Conservation (phyloP, 2,888 invertebrate species). For the Hypolimnas misippus region DNA sequence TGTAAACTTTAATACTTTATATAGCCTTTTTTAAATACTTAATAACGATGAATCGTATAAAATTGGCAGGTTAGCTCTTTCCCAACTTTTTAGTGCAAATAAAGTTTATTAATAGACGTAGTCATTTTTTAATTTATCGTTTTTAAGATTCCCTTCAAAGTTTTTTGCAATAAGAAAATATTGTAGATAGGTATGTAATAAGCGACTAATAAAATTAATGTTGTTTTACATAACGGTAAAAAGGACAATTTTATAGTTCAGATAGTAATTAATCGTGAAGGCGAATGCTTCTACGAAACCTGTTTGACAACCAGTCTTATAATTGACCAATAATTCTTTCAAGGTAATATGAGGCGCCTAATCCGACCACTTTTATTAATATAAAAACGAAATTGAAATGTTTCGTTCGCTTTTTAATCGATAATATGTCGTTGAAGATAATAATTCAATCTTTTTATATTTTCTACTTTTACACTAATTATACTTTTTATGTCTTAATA, state of each 20-base stretch:
- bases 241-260: conserved; percentile 21
- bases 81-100: too few relatives aligned
- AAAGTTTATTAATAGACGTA: too few relatives aligned
- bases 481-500: too few relatives aligned
- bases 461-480: neutral
- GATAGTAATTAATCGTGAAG: conserved; percentile 27
- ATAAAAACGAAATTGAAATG: conserved; percentile 21
- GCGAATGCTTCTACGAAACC: conserved; percentile 27
- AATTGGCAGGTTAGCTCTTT: neutral
- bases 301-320: conserved; percentile 33
- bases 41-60: neutral
- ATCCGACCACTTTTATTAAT: conserved; percentile 17
- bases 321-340: conserved; percentile 38
- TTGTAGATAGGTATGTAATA: neutral
- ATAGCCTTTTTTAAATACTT: too few relatives aligned
- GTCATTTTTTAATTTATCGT: too few relatives aligned
- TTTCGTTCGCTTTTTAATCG: conserved; percentile 2
- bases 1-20: neutral
- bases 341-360: conserved; percentile 34
- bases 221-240: conserved; percentile 26
- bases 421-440: neutral
- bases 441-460: neutral
- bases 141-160: too few relatives aligned
- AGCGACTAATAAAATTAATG: neutral
- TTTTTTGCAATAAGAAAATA: too few relatives aligned